phyloP scores from a whole-genome alignment of 2,113 vertebrate genomes.

The Pterocles gutturalis region DNA sequence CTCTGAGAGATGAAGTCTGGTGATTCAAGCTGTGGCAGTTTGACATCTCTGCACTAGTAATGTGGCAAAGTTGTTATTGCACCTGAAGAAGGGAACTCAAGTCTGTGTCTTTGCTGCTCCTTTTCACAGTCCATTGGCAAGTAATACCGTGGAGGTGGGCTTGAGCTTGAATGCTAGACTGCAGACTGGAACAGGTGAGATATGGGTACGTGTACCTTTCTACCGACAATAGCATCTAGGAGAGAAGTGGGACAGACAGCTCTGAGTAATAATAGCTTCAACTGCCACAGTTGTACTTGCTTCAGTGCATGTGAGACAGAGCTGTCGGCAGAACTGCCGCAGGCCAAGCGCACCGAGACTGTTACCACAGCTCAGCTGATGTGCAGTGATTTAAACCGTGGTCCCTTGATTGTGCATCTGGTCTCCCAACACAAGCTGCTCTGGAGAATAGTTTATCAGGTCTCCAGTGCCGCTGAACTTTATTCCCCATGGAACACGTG shows the following conservation, averaged over 20 bases:
- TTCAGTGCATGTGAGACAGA: constrained; percentile 51
- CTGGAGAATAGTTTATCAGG: neutral
- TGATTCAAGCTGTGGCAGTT: constrained; percentile 33
- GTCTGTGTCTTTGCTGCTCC: neutral
- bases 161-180: neutral
- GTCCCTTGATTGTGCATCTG: neutral
- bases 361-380: constrained; percentile 30
- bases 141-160: neutral
- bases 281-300: constrained; percentile 20
- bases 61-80: neutral
- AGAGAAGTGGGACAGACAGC: constrained; percentile 61
- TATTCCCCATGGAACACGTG: neutral
- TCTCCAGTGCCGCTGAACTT: neutral
- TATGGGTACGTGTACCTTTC: neutral
- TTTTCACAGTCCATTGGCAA: neutral
- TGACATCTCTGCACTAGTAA: neutral
- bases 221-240: neutral
- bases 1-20: constrained; percentile 34
- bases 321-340: neutral
- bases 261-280: constrained; percentile 68
- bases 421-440: neutral
- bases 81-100: neutral
- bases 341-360: neutral
- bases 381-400: constrained; percentile 22
- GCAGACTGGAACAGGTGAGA: neutral